Base-by-base conservation (phyloP, 1,140 invertebrate species). In the Akabosia matsudoensis region DNA sequence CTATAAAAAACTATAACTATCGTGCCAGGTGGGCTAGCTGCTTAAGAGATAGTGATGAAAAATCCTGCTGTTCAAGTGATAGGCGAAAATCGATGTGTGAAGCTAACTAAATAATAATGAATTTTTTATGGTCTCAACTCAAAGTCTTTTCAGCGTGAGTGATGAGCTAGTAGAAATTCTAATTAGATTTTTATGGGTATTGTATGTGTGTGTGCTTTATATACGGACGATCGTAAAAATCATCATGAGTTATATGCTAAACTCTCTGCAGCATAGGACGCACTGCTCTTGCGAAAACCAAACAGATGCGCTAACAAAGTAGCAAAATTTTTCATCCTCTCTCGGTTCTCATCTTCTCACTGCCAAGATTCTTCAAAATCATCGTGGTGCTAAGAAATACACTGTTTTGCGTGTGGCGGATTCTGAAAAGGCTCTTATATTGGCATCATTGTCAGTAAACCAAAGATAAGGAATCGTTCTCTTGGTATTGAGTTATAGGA, bases 91-190 rank as follows among this genome's bases (percentile, higher is more conserved):
- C 61, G 30, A 67, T 67, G 61, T 67, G 61, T 31, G 22, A 67
- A 67, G 26, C 7, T 10, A 45, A 45, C 18, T 10, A 56, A 67
- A 67, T 7, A 67, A 67, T 67, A 67, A 67, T 67, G 61, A 67
- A 56, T 56, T 67, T 67, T 67, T 67, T 67, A 67, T 67, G 61
- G 24, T 67, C 31, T 28, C 61, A 67, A 30, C 61, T 67, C 61
- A 30, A 24, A 67, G 61, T 67, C 30, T 31, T 45, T 45, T 45
- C 37, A 7, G 22, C 3, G 26, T 67, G 61, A 67, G 61, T 67
- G 61, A 67, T 67, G 61, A 67, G 7, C 61, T 67, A 7, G 61
- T 67, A 67, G 61, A 30, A 67, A 67, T 67, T 67, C 61, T 67
- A 67, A 67, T 67, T 67, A 67, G 61, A 31, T 7, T 67, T 67